Base-by-base conservation (phyloP, 1,140 invertebrate genomes). In the Tyrophagus putrescentiae region DNA sequence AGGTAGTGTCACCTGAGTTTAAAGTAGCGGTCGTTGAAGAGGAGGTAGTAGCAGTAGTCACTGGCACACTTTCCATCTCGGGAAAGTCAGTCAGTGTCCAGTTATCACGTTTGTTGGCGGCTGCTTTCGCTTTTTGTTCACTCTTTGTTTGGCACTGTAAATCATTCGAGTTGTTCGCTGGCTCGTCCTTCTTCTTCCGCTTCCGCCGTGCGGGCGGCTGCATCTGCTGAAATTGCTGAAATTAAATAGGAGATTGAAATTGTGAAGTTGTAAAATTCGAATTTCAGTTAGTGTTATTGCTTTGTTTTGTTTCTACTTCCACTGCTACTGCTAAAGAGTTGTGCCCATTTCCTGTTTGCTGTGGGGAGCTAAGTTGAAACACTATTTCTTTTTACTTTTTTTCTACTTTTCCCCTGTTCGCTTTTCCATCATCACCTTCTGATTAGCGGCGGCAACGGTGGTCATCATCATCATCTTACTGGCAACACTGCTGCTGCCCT, bases 71-170 rank as follows among this genome's bases (percentile, higher is more conserved):
- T 21, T 39, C 13, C 36, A 39, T 42, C 18, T 42, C 41, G 4
- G 3, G 27, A 28, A n/a, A n/a, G n/a, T 54, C 52, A 33, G 52
- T 54, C 3, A 54, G 25, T 11, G 52, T 54, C 52, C 52, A 54
- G 39, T 54, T 54, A 54, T 54, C 52, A 54, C 52, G 52, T 27
- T 27, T 54, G 16, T 13, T 54, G 52, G 11, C 5, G 1, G 25
- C 31, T 25, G 48, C n/a, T n/a, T n/a, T n/a, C n/a, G n/a, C n/a
- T n/a, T n/a, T n/a, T n/a, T n/a, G n/a, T n/a, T n/a, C n/a, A n/a
- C n/a, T n/a, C n/a, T n/a, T n/a, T n/a, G n/a, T n/a, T n/a, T 52
- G 48, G 23, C 25, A 52, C 13, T 2, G 13, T 52, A 16, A 6
- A 27, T 39, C 36, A 21, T 39, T 39, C 21, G 36, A n/a, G n/a